These are phyloP conservation scores for Cryptosula pallasiana DNA, from an alignment of 2,888 invertebrate genomes.

Conservation along the genomic window DNA sequence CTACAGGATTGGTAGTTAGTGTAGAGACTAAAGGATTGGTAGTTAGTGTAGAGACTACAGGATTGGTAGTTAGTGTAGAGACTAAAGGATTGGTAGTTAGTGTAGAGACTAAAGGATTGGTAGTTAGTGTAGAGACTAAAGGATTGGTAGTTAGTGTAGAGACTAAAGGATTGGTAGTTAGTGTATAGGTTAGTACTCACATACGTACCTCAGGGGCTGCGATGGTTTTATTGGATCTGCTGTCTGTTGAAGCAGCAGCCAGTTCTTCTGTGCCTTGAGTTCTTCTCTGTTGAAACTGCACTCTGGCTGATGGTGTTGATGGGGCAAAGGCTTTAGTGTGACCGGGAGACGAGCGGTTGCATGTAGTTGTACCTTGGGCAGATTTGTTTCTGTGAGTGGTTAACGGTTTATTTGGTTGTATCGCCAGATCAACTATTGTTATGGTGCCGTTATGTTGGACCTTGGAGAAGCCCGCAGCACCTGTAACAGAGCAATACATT, in stretches of 20 bases:
- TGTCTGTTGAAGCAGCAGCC: background rate
- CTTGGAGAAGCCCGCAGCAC: background rate
- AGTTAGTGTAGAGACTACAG: background rate
- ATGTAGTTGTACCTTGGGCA: too few species aligned
- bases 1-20: too few species aligned
- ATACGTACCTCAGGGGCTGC: background rate
- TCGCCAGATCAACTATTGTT: background rate
- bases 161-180: background rate
- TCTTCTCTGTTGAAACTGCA: background rate
- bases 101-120: background rate
- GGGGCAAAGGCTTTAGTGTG: background rate
- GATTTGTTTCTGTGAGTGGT: too few species aligned
- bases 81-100: background rate
- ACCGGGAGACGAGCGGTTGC: too few species aligned
- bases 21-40: too few species aligned
- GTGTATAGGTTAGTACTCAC: background rate
- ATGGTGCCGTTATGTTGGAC: background rate
- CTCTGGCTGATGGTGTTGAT: background rate
- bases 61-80: too few species aligned
- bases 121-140: background rate
- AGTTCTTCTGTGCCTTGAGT: background rate
- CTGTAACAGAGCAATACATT: background rate
- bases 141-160: background rate
- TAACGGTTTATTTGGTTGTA: too few species aligned
- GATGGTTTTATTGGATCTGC: background rate